Conservation (phyloP, 2,113 vertebrate genomes). For the Anoura caudifer region DNA sequence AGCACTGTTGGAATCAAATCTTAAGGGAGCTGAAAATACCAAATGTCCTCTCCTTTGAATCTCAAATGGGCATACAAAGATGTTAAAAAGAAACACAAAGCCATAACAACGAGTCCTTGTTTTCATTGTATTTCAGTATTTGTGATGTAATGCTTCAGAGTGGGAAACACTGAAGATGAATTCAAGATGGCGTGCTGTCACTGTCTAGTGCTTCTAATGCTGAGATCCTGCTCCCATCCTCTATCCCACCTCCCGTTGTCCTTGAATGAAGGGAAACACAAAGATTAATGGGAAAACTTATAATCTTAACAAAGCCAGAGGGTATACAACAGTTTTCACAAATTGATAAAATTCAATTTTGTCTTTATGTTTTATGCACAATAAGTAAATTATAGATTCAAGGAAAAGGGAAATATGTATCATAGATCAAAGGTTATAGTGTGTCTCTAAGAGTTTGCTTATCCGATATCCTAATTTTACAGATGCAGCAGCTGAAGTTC, state of each 20-base stretch:
- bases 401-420: background rate
- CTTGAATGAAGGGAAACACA: conserved; percentile 11
- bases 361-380: background rate
- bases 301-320: background rate
- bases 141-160: background rate
- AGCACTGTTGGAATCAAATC: background rate
- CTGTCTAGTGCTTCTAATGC: background rate
- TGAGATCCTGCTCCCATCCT: background rate
- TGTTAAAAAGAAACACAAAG: background rate
- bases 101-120: background rate
- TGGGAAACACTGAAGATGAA: background rate
- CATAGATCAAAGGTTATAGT: background rate
- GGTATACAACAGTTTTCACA: background rate
- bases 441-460: background rate
- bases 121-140: background rate
- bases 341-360: background rate
- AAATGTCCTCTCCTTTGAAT: background rate
- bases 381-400: background rate
- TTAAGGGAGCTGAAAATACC: conserved; percentile 9
- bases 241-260: background rate
- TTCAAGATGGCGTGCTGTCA: background rate
- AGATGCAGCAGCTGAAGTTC: background rate
- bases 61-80: background rate
- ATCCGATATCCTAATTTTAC: background rate
- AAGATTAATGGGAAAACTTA: background rate